A percentile compares a stretch with the other conserved stretches of the same genome.
Conservation (phyloP, 2,113 vertebrate species). For the Rissa tridactyla region DNA sequence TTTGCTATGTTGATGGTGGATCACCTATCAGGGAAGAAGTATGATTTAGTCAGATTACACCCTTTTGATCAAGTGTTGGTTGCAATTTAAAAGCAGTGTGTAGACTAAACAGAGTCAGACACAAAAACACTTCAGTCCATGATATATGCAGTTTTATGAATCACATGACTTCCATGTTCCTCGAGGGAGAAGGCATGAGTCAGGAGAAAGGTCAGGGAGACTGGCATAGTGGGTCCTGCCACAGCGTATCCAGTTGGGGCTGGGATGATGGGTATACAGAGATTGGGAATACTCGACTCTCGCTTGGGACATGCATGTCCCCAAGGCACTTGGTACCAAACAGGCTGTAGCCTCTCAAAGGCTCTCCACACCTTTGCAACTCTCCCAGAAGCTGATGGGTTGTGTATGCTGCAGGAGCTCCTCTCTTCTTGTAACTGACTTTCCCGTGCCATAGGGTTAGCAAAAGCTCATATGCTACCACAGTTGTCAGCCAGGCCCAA, state of each 20-base stretch:
- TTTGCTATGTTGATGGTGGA: background rate
- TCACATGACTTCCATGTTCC: fast-evolving
- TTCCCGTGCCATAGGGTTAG: background rate
- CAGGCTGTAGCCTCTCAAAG: background rate
- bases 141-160: background rate
- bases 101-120: background rate
- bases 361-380: background rate
- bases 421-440: background rate
- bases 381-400: background rate
- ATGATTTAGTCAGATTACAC: background rate
- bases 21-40: background rate
- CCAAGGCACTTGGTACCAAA: fast-evolving
- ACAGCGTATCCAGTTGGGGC: fast-evolving
- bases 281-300: background rate
- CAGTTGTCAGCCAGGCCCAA: background rate
- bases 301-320: fast-evolving
- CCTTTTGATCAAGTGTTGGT: background rate
- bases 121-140: background rate
- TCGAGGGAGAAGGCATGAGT: fast-evolving
- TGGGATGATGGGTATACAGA: background rate
- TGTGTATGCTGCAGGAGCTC: background rate
- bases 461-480: fast-evolving
- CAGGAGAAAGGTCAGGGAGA: background rate
- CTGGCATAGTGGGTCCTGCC: background rate
- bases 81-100: background rate